Percentiles rank a stretch among this genome's conserved stretches.
These are phyloP conservation scores for Zaprionus africanus DNA, from an alignment of 1,140 invertebrate species.

Conservation along the genomic window DNA sequence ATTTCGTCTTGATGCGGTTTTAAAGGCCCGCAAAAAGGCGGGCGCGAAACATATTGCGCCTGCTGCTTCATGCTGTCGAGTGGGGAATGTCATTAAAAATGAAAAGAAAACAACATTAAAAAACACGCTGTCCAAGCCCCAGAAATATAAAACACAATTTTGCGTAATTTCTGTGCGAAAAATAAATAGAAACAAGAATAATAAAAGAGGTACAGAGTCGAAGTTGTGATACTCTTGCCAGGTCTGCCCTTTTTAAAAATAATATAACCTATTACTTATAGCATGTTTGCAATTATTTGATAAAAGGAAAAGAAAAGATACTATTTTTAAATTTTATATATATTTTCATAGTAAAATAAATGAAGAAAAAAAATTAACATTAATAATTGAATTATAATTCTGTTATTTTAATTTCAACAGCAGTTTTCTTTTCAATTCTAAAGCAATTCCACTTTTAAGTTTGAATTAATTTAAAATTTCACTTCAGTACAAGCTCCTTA, in stretches of 20 bases:
- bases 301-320: too few species aligned
- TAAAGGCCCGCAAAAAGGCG: constrained; percentile 21
- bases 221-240: not conserved
- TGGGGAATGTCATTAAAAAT: constrained; percentile 28
- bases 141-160: constrained; percentile 32
- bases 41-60: constrained; percentile 1
- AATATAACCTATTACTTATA: too few species aligned
- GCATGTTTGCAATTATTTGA: too few species aligned
- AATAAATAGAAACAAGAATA: constrained; percentile 20
- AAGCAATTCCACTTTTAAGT: too few species aligned
- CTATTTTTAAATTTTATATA: too few species aligned
- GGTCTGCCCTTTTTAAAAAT: not conserved
- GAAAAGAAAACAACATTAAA: not conserved
- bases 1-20: constrained; percentile 39
- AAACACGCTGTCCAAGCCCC: constrained; percentile 1
- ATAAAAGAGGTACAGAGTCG: not conserved
- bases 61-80: not conserved
- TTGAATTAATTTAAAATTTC: too few species aligned
- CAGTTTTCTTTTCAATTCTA: too few species aligned
- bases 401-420: too few species aligned
- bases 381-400: too few species aligned
- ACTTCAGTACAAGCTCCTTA: too few species aligned
- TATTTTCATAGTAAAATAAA: too few species aligned
- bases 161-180: constrained; percentile 9
- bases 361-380: too few species aligned